These are phyloP conservation scores for Procambarus virginalis DNA, from an alignment of 1,140 invertebrate genomes.

Conservation along the genomic window DNA sequence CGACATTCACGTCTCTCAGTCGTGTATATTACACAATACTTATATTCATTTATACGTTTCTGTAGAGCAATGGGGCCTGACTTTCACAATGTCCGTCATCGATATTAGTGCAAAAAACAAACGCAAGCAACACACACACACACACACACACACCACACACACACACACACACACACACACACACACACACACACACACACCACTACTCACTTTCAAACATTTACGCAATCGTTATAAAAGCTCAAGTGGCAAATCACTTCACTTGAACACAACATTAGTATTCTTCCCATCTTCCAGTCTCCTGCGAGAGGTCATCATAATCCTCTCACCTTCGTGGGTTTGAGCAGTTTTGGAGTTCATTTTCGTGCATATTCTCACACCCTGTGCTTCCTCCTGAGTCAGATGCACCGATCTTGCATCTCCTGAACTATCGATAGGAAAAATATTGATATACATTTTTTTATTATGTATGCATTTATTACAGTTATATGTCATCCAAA, in stretches of 20 bases:
- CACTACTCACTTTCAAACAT: not conserved
- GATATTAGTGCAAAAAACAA: not conserved
- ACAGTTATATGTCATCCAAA: not conserved
- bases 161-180: too few relatives aligned
- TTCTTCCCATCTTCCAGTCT: not conserved
- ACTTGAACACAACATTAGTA: not conserved
- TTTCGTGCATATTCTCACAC: not conserved
- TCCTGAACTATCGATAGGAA: not conserved
- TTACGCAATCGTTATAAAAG: not conserved
- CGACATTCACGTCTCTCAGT: not conserved
- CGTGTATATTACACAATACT: not conserved
- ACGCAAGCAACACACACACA: too few relatives aligned
- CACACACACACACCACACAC: too few relatives aligned
- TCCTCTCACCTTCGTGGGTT: not conserved
- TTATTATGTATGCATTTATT: not conserved
- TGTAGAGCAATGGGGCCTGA: not conserved
- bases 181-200: not conserved
- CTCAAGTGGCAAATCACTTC: not conserved
- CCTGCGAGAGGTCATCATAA: not conserved
- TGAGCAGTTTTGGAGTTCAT: not conserved
- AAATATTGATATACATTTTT: not conserved
- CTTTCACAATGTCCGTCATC: not conserved
- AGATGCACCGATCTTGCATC: not conserved
- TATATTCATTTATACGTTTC: not conserved
- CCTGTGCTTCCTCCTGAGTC: not conserved